These are phyloP conservation scores for Leuciscus waleckii DNA, from an alignment of 2,797 vertebrate species.

Conservation along the genomic window DNA sequence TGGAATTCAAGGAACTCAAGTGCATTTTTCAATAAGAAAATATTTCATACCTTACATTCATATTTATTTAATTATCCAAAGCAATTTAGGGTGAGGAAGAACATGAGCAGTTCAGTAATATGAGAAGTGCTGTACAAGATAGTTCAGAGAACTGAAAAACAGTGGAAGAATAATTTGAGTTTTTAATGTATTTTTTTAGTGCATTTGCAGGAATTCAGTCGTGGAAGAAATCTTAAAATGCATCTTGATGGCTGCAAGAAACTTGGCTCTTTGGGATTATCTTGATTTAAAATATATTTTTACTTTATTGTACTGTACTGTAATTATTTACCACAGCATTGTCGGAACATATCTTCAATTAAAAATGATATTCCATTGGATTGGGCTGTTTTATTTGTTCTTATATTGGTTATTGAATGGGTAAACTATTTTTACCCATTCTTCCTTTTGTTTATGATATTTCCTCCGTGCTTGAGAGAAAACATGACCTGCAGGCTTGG, in stretches of 20 bases:
- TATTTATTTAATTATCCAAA: conserved; percentile 8
- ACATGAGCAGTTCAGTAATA: neutral
- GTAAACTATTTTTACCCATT: neutral
- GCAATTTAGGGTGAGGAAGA: neutral
- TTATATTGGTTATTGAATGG: neutral
- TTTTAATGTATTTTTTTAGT: neutral
- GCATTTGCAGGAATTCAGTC: neutral
- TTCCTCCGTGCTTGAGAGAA: neutral
- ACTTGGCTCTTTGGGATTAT: neutral
- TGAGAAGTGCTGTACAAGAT: neutral
- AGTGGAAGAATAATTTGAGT: neutral
- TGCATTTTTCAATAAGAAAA: neutral
- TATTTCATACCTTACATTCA: neutral
- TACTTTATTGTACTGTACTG: conserved; percentile 69
- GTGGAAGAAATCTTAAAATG: neutral
- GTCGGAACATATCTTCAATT: conserved; percentile 71
- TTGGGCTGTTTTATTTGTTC: neutral
- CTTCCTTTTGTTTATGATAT: too few relatives aligned
- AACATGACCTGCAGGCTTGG: conserved; percentile 18
- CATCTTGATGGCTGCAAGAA: neutral
- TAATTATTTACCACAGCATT: conserved; percentile 67
- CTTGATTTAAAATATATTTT: conserved; percentile 60
- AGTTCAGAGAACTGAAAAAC: neutral
- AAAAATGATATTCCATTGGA: conserved; percentile 54
- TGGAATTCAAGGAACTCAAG: conserved; percentile 11